Evolutionary conservation across 2,797 vertebrate genomes (phyloP).

Genomic region (Enteromius mattozi): DNA sequence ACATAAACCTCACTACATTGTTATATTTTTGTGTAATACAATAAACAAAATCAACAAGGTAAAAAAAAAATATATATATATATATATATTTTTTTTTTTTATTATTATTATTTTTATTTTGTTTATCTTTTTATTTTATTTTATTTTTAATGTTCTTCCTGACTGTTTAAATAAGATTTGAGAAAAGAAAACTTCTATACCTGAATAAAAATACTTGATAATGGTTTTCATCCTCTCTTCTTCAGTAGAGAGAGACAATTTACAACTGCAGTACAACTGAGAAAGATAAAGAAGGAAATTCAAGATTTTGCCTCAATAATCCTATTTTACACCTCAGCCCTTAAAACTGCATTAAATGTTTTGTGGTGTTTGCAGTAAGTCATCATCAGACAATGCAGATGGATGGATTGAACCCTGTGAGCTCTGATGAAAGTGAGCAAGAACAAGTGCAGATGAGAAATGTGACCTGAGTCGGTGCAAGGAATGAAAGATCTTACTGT

Average conservation of each 20-base stretch:
- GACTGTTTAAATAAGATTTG: too few relatives aligned
- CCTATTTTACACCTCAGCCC: conserved; percentile 57
- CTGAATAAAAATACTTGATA: background rate
- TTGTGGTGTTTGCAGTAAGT: conserved; percentile 50
- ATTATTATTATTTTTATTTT: background rate
- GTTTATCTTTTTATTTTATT: background rate
- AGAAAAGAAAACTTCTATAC: background rate
- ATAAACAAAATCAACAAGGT: background rate
- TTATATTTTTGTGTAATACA: background rate
- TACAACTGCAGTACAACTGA: background rate
- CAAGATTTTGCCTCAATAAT: conserved; percentile 49
- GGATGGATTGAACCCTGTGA: conserved; percentile 56
- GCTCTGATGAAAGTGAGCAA: conserved; percentile 55
- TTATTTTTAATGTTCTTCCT: background rate
- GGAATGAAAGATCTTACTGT: conserved; percentile 22
- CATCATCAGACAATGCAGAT: conserved; percentile 44
- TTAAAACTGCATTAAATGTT: conserved; percentile 58
- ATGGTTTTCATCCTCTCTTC: background rate
- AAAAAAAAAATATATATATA: background rate
- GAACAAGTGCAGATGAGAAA: conserved; percentile 52
- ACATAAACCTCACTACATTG: background rate
- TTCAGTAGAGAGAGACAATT: background rate
- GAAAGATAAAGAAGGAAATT: conserved; percentile 2
- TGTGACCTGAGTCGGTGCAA: conserved; percentile 46
- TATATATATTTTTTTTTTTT: background rate